phyloP scores from a whole-genome alignment of 2,888 invertebrate species.

The Diarsia brunnea region DNA sequence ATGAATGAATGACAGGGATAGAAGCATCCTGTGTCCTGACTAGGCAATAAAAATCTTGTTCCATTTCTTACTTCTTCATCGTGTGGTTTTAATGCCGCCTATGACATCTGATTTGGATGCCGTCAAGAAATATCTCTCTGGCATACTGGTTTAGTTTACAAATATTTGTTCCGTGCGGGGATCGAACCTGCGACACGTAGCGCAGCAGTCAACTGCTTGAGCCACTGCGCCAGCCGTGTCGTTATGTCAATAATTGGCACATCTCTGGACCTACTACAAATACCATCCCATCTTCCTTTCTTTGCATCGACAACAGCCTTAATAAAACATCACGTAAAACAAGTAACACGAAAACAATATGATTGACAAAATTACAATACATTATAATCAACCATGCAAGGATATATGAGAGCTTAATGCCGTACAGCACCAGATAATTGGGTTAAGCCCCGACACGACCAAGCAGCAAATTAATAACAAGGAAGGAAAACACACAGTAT shows the following conservation, averaged over 20 bases:
- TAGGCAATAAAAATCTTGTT: not conserved
- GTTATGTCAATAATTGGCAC: not conserved
- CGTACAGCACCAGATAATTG: constrained; percentile 48
- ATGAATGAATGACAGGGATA: too few relatives aligned
- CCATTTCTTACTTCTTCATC: not conserved
- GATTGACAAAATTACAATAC: constrained; percentile 36
- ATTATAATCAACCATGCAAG: constrained; percentile 31
- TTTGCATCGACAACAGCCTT: not conserved
- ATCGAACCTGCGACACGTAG: too few relatives aligned
- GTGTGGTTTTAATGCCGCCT: too few relatives aligned
- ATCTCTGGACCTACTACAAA: not conserved
- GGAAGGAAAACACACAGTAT: constrained; percentile 33
- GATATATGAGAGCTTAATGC: constrained; percentile 28
- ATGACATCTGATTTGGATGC: too few relatives aligned
- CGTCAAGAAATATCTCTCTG: too few relatives aligned
- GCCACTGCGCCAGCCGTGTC: too few relatives aligned
- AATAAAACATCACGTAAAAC: not conserved
- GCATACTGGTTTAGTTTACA: too few relatives aligned
- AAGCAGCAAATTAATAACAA: constrained; percentile 47
- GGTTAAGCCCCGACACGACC: constrained; percentile 46
- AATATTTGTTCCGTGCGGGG: too few relatives aligned
- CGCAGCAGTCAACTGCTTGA: too few relatives aligned
- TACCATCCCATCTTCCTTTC: not conserved
- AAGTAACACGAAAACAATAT: not conserved
- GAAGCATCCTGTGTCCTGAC: not conserved